A percentile compares a stretch with the other conserved stretches of the same genome.
These are phyloP conservation scores for Oreochromis mossambicus DNA, from an alignment of 2,797 vertebrate species.

Conservation along the genomic window DNA sequence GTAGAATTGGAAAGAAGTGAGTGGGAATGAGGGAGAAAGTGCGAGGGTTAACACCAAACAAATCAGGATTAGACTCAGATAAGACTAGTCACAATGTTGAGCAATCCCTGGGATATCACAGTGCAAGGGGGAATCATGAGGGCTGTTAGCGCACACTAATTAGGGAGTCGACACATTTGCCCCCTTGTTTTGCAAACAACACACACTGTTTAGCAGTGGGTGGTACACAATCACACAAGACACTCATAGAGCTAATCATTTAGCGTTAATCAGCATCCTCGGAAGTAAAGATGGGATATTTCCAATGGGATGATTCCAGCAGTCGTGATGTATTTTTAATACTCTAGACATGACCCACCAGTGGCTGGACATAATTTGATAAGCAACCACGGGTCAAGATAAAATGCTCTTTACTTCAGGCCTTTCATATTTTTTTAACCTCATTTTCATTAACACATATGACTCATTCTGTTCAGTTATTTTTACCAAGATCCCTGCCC, in stretches of 20 bases:
- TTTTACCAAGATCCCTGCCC: constrained; percentile 51
- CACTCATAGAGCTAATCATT: constrained; percentile 56
- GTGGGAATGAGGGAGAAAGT: constrained; percentile 12
- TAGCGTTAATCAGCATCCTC: constrained; percentile 33
- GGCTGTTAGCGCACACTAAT: constrained; percentile 58
- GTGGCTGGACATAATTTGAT: constrained; percentile 47
- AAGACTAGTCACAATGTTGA: constrained; percentile 72
- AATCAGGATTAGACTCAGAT: constrained; percentile 72
- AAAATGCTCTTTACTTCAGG: constrained; percentile 54
- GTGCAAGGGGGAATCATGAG: constrained; percentile 54
- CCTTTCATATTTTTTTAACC: constrained; percentile 42
- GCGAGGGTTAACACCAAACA: constrained; percentile 60
- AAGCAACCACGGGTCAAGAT: constrained; percentile 55
- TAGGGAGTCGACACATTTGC: constrained; percentile 61
- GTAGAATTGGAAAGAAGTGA: constrained; percentile 21
- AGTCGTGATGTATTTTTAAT: constrained; percentile 31
- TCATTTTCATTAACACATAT: constrained; percentile 21
- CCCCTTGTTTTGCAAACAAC: constrained; percentile 67
- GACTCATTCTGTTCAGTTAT: constrained; percentile 1
- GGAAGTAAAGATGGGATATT: constrained; percentile 23
- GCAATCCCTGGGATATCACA: constrained; percentile 63
- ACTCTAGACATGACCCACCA: constrained; percentile 10
- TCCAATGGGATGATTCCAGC: background rate
- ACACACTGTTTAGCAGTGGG: constrained; percentile 57
- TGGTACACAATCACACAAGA: constrained; percentile 51